These are phyloP conservation scores for Drosophila pandora DNA, from an alignment of 1,140 invertebrate species.

Conservation along the genomic window DNA sequence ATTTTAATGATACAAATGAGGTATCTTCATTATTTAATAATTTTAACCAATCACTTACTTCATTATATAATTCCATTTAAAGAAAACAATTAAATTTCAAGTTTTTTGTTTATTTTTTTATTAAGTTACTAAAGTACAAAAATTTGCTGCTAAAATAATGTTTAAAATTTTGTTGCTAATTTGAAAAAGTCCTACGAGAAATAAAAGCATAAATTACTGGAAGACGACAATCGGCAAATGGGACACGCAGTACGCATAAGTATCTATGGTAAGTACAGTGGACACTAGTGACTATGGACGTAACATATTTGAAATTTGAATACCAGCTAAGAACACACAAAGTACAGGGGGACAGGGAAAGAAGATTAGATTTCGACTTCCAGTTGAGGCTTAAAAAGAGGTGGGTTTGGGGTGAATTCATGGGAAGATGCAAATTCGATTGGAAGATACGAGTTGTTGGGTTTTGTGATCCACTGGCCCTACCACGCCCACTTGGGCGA, in stretches of 20 bases:
- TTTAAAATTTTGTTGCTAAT: conserved; percentile 54
- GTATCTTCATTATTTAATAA: neutral
- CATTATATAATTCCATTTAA: neutral
- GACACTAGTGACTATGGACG: conserved; percentile 61
- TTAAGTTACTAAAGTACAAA: conserved; percentile 55
- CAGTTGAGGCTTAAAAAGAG: conserved; percentile 14
- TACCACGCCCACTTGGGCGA: conserved; percentile 85
- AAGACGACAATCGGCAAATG: conserved; percentile 62
- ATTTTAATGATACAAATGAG: no score
- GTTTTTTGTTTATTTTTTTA: conserved; percentile 38
- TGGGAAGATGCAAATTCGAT: conserved; percentile 35
- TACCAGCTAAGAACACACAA: conserved; percentile 67
- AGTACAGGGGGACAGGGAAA: conserved; percentile 21
- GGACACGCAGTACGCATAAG: conserved; percentile 28
- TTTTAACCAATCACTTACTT: neutral
- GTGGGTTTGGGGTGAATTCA: conserved; percentile 2
- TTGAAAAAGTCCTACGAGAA: conserved; percentile 22
- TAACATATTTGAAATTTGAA: conserved; percentile 42
- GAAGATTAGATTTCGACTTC: conserved; percentile 41
- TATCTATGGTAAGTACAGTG: conserved; percentile 33
- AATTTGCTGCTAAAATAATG: conserved; percentile 51
- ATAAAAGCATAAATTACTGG: conserved; percentile 40
- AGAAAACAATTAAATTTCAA: neutral
- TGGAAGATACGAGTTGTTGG: neutral
- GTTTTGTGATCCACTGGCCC: conserved; percentile 5